Evolutionary conservation across 2,113 vertebrate species (phyloP).

Genomic region (Aphyosemion australe): DNA sequence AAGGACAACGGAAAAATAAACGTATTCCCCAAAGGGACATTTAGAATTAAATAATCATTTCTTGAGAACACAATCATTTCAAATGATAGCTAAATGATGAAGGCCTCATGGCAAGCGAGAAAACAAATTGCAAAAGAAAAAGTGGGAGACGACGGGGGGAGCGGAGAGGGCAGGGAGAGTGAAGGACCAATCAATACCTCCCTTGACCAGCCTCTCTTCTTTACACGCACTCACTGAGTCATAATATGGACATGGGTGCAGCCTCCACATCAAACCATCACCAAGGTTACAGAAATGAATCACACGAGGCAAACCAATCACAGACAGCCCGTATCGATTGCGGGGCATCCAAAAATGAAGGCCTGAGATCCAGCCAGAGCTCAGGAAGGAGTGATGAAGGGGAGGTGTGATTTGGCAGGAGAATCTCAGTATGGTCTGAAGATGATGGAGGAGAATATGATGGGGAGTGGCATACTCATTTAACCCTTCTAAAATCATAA

Average conservation of each 20-base stretch:
- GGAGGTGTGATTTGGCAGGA: conserved; percentile 59
- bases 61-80: conserved; percentile 60
- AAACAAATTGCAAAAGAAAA: conserved; percentile 58
- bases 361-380: conserved; percentile 62
- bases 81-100: conserved; percentile 55
- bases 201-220: conserved; percentile 68
- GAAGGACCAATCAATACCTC: conserved; percentile 74
- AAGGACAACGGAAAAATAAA: conserved; percentile 27
- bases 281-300: conserved; percentile 82
- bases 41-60: conserved; percentile 59
- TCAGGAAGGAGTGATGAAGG: conserved; percentile 11
- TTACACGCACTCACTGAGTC: conserved; percentile 73
- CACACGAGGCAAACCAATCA: conserved; percentile 76
- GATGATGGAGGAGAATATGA: conserved; percentile 50
- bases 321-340: conserved; percentile 77
- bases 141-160: conserved; percentile 48
- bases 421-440: conserved; percentile 30
- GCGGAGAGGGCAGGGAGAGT: conserved; percentile 58
- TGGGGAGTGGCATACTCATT: conserved; percentile 39
- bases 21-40: conserved; percentile 46
- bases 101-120: conserved; percentile 32
- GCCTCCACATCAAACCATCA: conserved; percentile 79
- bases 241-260: conserved; percentile 72
- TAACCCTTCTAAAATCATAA: conserved; percentile 53
- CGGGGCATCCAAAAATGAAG: conserved; percentile 68